These are phyloP conservation scores for Pteropus alecto DNA, from an alignment of 2,113 vertebrate genomes.

Conservation along the genomic window DNA sequence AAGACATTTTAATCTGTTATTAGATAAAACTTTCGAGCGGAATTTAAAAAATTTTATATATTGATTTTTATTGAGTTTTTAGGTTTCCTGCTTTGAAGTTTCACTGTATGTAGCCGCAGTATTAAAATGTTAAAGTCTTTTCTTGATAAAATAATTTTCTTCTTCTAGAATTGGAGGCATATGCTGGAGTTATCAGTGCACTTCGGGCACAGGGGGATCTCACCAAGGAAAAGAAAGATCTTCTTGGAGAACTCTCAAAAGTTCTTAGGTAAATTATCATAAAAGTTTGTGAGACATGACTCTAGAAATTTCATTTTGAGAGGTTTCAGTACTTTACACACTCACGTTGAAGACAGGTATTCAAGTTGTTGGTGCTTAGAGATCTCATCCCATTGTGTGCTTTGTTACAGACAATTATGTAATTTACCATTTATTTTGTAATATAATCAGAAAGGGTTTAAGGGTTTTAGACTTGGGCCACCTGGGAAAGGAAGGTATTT, in stretches of 20 bases:
- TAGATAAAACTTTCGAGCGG: conserved; percentile 44
- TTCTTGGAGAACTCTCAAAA: conserved; percentile 97
- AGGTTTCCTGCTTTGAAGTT: conserved; percentile 41
- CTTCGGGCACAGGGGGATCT: conserved; percentile 98
- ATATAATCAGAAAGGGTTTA: conserved; percentile 15
- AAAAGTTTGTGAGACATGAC: conserved; percentile 58
- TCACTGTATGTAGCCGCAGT: conserved; percentile 12
- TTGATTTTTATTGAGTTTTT: conserved; percentile 40
- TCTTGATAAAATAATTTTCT: conserved; percentile 72
- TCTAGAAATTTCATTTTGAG: conserved; percentile 57
- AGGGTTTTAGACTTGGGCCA: conserved; percentile 1
- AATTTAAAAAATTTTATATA: conserved; percentile 44
- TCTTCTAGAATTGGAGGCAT: conserved; percentile 95
- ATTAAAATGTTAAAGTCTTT: conserved; percentile 57
- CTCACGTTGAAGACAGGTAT: conserved; percentile 33
- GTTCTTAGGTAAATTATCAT: conserved; percentile 91
- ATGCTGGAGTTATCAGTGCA: conserved; percentile 98
- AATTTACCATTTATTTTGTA: conserved; percentile 31
- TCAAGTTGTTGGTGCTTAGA: conserved; percentile 35
- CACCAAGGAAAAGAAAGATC: conserved; percentile 98
- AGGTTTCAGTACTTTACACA: conserved; percentile 21
- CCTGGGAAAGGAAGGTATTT: neutral
- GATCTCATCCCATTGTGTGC: neutral
- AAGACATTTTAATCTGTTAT: conserved; percentile 44
- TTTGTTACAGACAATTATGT: conserved; percentile 6